phyloP scores from a whole-genome alignment of 2,113 vertebrate species.

The Delphinus delphis region DNA sequence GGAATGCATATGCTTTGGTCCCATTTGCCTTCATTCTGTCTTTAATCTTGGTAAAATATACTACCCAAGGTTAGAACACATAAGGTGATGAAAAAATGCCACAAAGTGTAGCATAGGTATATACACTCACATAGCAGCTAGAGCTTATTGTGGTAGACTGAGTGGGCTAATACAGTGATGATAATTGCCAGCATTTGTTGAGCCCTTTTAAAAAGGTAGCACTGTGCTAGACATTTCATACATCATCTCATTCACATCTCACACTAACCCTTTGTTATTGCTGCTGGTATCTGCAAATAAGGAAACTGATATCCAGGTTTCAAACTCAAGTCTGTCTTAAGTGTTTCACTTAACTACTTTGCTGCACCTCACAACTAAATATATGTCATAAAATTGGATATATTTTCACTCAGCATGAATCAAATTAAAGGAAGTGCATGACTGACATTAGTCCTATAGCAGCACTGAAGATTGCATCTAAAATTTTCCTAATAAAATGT shows the following conservation, averaged over 20 bases:
- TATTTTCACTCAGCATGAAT: conserved; percentile 20
- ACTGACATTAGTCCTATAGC: neutral
- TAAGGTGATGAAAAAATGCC: neutral
- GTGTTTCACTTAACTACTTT: neutral
- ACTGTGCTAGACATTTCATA: neutral
- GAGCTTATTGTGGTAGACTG: neutral
- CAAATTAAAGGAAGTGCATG: neutral
- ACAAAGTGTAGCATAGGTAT: neutral
- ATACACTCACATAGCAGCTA: neutral
- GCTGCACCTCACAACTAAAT: neutral
- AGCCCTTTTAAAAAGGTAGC: neutral
- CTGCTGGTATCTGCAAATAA: neutral
- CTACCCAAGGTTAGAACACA: neutral
- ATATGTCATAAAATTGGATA: conserved; percentile 3
- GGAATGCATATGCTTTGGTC: neutral
- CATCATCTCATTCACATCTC: conserved; percentile 1
- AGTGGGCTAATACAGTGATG: neutral
- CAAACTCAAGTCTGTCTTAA: conserved; percentile 3
- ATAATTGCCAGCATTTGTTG: neutral
- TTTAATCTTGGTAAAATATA: conserved; percentile 1
- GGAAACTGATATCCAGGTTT: neutral
- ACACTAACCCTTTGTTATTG: neutral
- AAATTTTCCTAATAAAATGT: conserved; percentile 24
- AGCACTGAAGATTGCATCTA: neutral
- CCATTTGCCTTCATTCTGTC: neutral